These are phyloP conservation scores for human (Homo sapiens) DNA, from an alignment of 2,113 vertebrate genomes.

Conservation along the genomic window GRCh38 chr18:41881001-41881500, in stretches of 20 bases:
- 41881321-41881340: background rate
- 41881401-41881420: background rate
- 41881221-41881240: background rate
- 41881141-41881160: background rate
- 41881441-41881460: no score
- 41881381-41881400: background rate
- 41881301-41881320: background rate
- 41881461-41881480: background rate
- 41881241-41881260: background rate
- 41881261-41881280: background rate
- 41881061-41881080: constrained; percentile 23
- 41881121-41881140: background rate
- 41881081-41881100: background rate
- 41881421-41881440: background rate
- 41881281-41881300: constrained; percentile 37
- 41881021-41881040: background rate
- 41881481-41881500: constrained; percentile 20
- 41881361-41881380: background rate
- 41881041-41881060: background rate
- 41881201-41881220: background rate
- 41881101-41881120: background rate
- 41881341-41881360: background rate
- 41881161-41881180: background rate
- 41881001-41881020: background rate
- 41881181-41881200: background rate